A percentile compares a stretch with the other conserved stretches of the same genome.
Evolutionary conservation across 2,888 invertebrate genomes (phyloP).

Genomic region (Falcaria lacertinaria): DNA sequence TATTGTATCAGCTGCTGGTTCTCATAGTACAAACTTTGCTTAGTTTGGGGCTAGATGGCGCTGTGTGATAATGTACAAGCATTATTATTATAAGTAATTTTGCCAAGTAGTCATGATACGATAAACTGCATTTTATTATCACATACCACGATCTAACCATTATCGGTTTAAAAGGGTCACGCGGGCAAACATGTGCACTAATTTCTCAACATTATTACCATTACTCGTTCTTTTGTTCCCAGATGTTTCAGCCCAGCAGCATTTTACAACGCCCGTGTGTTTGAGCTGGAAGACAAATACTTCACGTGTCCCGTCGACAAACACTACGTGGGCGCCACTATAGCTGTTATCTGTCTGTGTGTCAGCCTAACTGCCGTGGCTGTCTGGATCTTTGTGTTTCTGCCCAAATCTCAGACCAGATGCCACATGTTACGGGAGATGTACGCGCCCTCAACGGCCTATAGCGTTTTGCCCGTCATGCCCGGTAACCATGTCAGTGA

Average conservation of each 20-base stretch:
- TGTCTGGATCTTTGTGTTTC: conserved; percentile 55
- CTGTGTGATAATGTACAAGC: too few species aligned
- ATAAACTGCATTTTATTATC: too few species aligned
- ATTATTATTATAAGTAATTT: too few species aligned
- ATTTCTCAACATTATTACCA: too few species aligned
- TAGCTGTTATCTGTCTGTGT: conserved; percentile 41
- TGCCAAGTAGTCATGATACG: too few species aligned
- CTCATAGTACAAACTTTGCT: too few species aligned
- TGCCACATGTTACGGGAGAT: conserved; percentile 31
- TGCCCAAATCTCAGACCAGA: conserved; percentile 41
- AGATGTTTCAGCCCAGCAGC: conserved; percentile 70
- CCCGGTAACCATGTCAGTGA: conserved; percentile 4
- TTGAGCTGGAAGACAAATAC: conserved; percentile 59
- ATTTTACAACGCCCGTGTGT: conserved; percentile 61
- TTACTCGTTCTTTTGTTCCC: conserved; percentile 30
- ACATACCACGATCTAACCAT: too few species aligned
- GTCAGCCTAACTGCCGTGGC: conserved; percentile 39
- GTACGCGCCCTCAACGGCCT: conserved; percentile 37
- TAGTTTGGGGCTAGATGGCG: too few species aligned
- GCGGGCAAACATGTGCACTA: too few species aligned
- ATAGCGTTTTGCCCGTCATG: conserved; percentile 45
- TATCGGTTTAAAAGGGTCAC: too few species aligned
- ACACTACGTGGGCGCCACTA: conserved; percentile 30
- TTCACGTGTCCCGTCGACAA: conserved; percentile 50
- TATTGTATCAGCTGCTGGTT: too few species aligned